Base-by-base conservation (phyloP, 2,888 invertebrate genomes). In the Lithophane leautieri region DNA sequence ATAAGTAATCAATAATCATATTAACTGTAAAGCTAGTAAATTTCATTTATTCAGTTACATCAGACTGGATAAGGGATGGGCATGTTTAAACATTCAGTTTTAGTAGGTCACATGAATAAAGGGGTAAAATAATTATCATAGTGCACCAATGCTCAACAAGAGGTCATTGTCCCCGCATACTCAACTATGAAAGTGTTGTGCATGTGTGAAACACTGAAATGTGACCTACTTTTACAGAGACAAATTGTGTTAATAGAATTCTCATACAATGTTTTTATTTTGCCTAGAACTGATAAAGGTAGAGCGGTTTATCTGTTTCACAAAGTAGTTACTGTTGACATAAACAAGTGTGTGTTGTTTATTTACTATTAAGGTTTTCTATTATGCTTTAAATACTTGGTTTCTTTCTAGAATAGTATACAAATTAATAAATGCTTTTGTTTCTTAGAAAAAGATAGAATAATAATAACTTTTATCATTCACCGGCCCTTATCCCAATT, bases 231-330 rank as follows among this genome's bases (percentile, higher is more conserved):
- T 82, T 63, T 68, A 62, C 28, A 71, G 52, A 52, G 28, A 65
- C 61, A 82, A 82, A 83, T 85, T 82, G 78, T 82, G 82, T 70
- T 82, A 82, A 85, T 78, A 58, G 63, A 61, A 73, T 85, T 56
- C 52, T 68, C 79, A 65, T 34, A 78, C 70, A 72, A 50, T 61
- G 56, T 71, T 81, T 71, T 70, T 81, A 52, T 71, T 71, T 77
- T 54, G 70, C n/a, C 65, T 22, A 71, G 19, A 56, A 73, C 44
- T 68, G 61, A 69, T 74, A 84, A 69, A 69, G 54, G 56, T 62
- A 42, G 56, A 54, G 42, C 62, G 14, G 47, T 66, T 65, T 76
- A 81, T 81, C 60, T 78, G 44, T 76, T 81, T 47, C 16, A 76
- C 82, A 60, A 42, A 44, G 52, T 76, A 60, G 42, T 40, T 63